Percentiles rank a stretch among this genome's conserved stretches.
Conservation (phyloP, 1,140 invertebrate species). For the Whitmania pigra region DNA sequence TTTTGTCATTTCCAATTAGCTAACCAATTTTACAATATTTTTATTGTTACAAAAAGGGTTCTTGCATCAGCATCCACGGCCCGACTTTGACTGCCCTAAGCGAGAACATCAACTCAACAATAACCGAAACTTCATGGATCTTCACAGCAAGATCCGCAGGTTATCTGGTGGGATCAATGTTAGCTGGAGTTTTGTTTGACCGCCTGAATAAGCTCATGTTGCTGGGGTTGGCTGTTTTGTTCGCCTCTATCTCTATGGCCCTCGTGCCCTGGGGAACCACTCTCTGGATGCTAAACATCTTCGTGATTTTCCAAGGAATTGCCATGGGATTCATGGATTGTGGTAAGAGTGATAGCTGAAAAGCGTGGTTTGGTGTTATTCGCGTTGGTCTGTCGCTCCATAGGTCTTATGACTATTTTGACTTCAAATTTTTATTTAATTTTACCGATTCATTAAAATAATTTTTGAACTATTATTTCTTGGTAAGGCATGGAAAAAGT, state of each 20-base stretch:
- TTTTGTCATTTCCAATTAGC: too few relatives aligned
- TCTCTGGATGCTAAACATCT: conserved; percentile 30
- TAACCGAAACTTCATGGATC: conserved; percentile 34
- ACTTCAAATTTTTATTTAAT: background rate
- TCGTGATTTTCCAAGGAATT: conserved; percentile 38
- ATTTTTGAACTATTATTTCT: background rate
- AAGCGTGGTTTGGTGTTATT: background rate
- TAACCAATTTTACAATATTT: background rate
- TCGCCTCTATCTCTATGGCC: conserved; percentile 33
- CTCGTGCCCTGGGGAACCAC: conserved; percentile 35
- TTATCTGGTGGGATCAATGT: conserved; percentile 36
- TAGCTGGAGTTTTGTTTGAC: conserved; percentile 39
- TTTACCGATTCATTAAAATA: background rate
- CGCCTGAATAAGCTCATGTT: conserved; percentile 36
- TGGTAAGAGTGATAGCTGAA: conserved; percentile 29
- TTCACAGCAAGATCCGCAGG: conserved; percentile 38
- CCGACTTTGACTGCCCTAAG: conserved; percentile 40
- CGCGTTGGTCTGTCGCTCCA: too few relatives aligned
- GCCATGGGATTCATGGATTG: conserved; percentile 42
- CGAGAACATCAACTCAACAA: conserved; percentile 32
- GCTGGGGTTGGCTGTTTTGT: conserved; percentile 31
- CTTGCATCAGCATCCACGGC: conserved; percentile 43
- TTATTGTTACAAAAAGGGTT: conserved; percentile 33
- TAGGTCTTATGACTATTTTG: background rate
- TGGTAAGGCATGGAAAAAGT: too few relatives aligned